phyloP scores from a whole-genome alignment of 2,797 vertebrate species.

The Odontamblyopus rebecca region DNA sequence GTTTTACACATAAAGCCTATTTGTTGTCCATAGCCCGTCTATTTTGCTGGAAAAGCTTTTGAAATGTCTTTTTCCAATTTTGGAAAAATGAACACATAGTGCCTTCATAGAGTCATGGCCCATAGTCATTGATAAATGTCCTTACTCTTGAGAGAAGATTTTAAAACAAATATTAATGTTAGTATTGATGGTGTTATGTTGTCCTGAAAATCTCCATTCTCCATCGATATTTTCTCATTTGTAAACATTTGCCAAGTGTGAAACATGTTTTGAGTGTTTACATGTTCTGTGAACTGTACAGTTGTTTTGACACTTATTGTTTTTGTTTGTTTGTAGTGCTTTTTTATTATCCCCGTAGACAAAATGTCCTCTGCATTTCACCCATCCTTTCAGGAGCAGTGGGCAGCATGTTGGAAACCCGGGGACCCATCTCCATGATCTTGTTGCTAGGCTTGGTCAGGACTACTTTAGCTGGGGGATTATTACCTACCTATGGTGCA shows the following conservation, averaged over 20 bases:
- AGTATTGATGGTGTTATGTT: constrained; percentile 16
- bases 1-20: background rate
- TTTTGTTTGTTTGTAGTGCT: no score
- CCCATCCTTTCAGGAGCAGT: no score
- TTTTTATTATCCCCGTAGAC: no score
- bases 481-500: no score
- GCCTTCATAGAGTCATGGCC: background rate
- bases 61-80: background rate
- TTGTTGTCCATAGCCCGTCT: background rate
- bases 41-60: background rate
- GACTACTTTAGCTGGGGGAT: no score
- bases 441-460: no score
- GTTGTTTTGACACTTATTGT: background rate
- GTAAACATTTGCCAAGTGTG: background rate
- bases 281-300: background rate
- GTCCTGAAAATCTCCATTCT: constrained; percentile 14
- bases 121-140: background rate
- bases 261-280: background rate
- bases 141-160: background rate
- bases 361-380: no score
- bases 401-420: no score
- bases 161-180: background rate
- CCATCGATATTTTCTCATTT: constrained; percentile 1
- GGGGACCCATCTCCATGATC: no score
- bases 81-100: background rate